Evolutionary conservation across 2,888 invertebrate genomes (phyloP).

Genomic region (Sarcophaga caerulescens): DNA sequence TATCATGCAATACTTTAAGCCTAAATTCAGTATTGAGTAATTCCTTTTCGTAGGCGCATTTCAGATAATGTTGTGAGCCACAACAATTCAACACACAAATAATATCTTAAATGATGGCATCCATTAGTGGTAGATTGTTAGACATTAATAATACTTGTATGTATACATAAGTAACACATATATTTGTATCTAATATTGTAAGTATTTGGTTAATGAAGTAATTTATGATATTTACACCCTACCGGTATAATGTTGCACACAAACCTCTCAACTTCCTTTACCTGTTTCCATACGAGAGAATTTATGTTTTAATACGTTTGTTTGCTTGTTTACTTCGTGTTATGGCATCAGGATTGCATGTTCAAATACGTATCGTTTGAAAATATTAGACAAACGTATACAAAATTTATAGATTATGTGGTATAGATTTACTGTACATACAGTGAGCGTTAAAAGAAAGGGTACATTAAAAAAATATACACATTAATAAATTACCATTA

Average conservation of each 20-base stretch:
- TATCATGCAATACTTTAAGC: too few relatives aligned
- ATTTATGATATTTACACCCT: constrained; percentile 58
- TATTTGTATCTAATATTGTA: background rate
- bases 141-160: background rate
- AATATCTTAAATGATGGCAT: constrained; percentile 53
- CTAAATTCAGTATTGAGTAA: too few relatives aligned
- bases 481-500: too few relatives aligned
- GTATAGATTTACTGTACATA: too few relatives aligned
- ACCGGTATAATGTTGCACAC: constrained; percentile 1
- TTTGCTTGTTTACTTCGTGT: too few relatives aligned
- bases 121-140: constrained; percentile 47
- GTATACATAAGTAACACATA: background rate
- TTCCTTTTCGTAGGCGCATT: background rate
- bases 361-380: too few relatives aligned
- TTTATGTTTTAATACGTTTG: constrained; percentile 13
- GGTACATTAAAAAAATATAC: too few relatives aligned
- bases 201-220: constrained; percentile 43
- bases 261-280: background rate
- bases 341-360: too few relatives aligned
- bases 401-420: too few relatives aligned
- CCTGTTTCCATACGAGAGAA: constrained; percentile 5
- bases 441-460: too few relatives aligned
- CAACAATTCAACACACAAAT: constrained; percentile 4
- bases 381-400: too few relatives aligned
- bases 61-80: background rate